phyloP scores from a whole-genome alignment of 2,888 invertebrate genomes.

The Dromius quadrimaculatus region DNA sequence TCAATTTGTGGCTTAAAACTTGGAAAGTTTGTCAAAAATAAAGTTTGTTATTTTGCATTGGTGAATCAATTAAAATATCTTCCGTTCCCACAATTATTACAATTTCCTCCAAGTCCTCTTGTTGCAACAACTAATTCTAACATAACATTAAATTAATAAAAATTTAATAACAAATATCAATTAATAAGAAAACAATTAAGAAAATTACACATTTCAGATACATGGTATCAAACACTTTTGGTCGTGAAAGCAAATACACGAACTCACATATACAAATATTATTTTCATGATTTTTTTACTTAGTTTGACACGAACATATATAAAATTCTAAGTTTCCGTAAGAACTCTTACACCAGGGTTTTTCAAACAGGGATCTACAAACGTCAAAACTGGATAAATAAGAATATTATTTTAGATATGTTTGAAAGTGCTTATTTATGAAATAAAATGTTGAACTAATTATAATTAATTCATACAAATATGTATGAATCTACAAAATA shows the following conservation, averaged over 20 bases:
- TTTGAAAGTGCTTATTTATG: too few species aligned
- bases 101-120: background rate
- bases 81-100: too few species aligned
- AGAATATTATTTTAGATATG: too few species aligned
- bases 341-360: constrained; percentile 15
- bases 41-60: too few species aligned
- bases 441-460: too few species aligned
- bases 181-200: constrained; percentile 47
- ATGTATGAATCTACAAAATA: too few species aligned
- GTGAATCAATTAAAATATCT: too few species aligned
- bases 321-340: constrained; percentile 34
- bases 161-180: constrained; percentile 49
- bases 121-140: constrained; percentile 16
- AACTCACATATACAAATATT: constrained; percentile 49
- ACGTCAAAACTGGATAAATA: too few species aligned
- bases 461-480: too few species aligned
- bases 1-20: too few species aligned
- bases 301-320: constrained; percentile 51
- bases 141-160: constrained; percentile 40
- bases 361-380: too few species aligned
- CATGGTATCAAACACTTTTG: constrained; percentile 49
- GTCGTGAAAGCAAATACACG: constrained; percentile 45
- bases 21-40: too few species aligned
- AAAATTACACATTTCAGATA: constrained; percentile 52
- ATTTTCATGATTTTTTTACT: constrained; percentile 34